Evolutionary conservation across 2,113 vertebrate genomes (phyloP).

Genomic region (Epinephelus moara): DNA sequence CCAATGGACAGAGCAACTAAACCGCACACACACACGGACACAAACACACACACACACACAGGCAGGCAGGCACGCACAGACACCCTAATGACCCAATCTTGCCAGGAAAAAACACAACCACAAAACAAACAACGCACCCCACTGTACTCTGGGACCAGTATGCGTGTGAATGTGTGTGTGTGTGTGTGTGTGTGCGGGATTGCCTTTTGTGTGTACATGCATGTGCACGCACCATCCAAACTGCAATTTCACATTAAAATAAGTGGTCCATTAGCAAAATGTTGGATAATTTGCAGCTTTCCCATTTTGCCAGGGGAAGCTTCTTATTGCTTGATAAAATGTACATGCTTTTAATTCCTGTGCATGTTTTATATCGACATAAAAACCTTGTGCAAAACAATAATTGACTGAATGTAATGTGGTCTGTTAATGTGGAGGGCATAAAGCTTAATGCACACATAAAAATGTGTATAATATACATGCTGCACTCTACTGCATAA

Average conservation of each 20-base stretch:
- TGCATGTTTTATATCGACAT: slow-evolving; percentile 22
- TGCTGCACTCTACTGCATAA: neutral
- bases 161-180: slow-evolving; percentile 36
- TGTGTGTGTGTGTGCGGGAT: slow-evolving; percentile 23
- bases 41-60: slow-evolving; percentile 12
- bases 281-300: slow-evolving; percentile 4
- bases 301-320: slow-evolving; percentile 4
- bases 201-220: slow-evolving; percentile 22
- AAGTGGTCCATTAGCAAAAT: slow-evolving; percentile 16
- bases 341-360: slow-evolving; percentile 19
- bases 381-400: neutral
- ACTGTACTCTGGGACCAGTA: slow-evolving; percentile 58
- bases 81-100: slow-evolving; percentile 76
- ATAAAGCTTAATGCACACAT: neutral
- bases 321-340: slow-evolving; percentile 18
- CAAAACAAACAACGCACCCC: slow-evolving; percentile 76
- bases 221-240: slow-evolving; percentile 27
- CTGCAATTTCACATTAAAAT: slow-evolving; percentile 40
- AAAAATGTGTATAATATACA: slow-evolving; percentile 7
- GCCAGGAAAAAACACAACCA: slow-evolving; percentile 76
- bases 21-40: slow-evolving; percentile 12
- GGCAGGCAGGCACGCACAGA: slow-evolving; percentile 54
- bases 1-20: slow-evolving; percentile 29
- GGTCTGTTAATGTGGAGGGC: neutral
- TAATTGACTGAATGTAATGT: neutral